Evolutionary conservation across 2,888 invertebrate species (phyloP).

Genomic region (Vanessa cardui): DNA sequence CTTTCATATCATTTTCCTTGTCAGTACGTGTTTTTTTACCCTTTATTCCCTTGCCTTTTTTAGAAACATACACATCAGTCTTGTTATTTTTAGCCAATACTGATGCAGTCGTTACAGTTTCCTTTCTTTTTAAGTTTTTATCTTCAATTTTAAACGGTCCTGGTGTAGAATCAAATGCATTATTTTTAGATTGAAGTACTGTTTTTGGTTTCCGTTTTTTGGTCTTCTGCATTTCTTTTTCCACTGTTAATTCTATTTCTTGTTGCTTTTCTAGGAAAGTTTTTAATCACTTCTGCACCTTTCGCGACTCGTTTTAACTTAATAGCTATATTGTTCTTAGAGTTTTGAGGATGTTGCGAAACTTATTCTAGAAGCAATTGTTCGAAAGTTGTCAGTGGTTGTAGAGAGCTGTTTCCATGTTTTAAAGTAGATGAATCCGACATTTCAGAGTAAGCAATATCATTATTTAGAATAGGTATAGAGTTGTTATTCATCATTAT

Average conservation of each 20-base stretch:
- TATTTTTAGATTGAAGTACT: background rate
- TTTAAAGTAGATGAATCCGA: slow-evolving; percentile 2
- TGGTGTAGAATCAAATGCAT: too few species aligned
- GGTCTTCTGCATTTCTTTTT: background rate
- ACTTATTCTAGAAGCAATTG: slow-evolving; percentile 1
- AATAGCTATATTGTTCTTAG: slow-evolving; percentile 2
- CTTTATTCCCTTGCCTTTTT: too few species aligned
- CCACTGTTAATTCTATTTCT: background rate
- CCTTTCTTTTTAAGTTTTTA: too few species aligned
- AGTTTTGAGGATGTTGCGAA: background rate
- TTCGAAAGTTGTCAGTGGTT: slow-evolving; percentile 2
- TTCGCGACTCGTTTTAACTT: slow-evolving; percentile 1
- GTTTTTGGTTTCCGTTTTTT: slow-evolving; percentile 4
- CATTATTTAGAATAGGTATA: slow-evolving; percentile 1
- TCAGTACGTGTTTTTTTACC: too few species aligned
- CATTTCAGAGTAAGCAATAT: slow-evolving; percentile 2
- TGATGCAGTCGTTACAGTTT: too few species aligned
- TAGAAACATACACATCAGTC: too few species aligned
- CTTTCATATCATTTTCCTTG: too few species aligned
- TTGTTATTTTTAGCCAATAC: too few species aligned
- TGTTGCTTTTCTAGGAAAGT: slow-evolving; percentile 2
- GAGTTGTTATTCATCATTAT: slow-evolving; percentile 1
- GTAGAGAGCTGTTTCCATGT: slow-evolving; percentile 2
- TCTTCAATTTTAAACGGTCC: too few species aligned
- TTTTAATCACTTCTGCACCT: slow-evolving; percentile 1